A percentile compares a stretch with the other conserved stretches of the same genome.
phyloP scores from a whole-genome alignment of 2,797 vertebrate genomes.

The Nannoperca obscura region DNA sequence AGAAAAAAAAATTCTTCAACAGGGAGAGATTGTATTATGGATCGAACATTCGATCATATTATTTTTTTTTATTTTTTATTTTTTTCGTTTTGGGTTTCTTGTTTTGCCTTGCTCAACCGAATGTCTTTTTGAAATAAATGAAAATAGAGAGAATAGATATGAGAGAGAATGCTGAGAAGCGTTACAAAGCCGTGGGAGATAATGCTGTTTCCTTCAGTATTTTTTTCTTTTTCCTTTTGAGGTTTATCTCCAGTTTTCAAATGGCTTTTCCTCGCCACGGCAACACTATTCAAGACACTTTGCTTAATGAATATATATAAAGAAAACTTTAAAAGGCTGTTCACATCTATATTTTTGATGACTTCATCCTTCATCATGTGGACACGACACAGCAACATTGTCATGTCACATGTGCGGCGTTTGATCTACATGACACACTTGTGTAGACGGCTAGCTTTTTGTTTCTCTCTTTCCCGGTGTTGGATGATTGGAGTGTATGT shows the following conservation, averaged over 20 bases:
- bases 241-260: conserved; percentile 70
- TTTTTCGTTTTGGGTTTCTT: conserved; percentile 45
- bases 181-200: conserved; percentile 52
- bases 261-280: conserved; percentile 66
- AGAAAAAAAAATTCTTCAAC: conserved; percentile 73
- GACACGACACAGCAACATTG: conserved; percentile 41
- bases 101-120: conserved; percentile 66
- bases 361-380: conserved; percentile 70
- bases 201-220: conserved; percentile 64
- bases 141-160: conserved; percentile 66
- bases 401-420: conserved; percentile 51
- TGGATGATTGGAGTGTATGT: conserved; percentile 77
- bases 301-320: conserved; percentile 66
- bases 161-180: conserved; percentile 52
- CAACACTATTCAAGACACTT: conserved; percentile 80
- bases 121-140: conserved; percentile 79
- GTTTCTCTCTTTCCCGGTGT: conserved; percentile 42
- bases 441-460: conserved; percentile 63
- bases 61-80: conserved; percentile 57
- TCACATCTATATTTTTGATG: conserved; percentile 83
- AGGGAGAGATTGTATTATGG: conserved; percentile 81
- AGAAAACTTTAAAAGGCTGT: conserved; percentile 69
- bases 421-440: conserved; percentile 65
- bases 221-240: conserved; percentile 46
- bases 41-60: conserved; percentile 74